phyloP scores from a whole-genome alignment of 2,113 vertebrate species.

The Thermophis baileyi region DNA sequence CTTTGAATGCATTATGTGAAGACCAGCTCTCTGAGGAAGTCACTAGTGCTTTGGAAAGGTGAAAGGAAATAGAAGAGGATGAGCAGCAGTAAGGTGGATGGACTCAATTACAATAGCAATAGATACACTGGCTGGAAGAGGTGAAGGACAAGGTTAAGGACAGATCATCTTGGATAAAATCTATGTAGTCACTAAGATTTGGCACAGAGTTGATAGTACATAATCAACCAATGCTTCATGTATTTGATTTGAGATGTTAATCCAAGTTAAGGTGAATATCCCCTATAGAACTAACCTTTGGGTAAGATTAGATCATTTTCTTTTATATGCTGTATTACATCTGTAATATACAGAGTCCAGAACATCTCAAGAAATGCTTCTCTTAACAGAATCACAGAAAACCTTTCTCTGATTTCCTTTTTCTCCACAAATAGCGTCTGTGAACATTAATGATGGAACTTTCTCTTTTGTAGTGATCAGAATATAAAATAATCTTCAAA shows the following conservation, averaged over 20 bases:
- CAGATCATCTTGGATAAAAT: not conserved
- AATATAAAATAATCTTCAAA: not conserved
- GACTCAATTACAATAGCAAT: not conserved
- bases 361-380: not conserved
- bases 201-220: not conserved
- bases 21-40: not conserved
- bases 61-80: not conserved
- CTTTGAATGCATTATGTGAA: not conserved
- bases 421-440: not conserved
- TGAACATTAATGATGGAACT: not conserved
- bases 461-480: not conserved
- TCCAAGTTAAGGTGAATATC: not conserved
- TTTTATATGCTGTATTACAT: not conserved
- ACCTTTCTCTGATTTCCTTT: not conserved
- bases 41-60: not conserved
- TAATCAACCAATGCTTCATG: not conserved
- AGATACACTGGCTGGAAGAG: not conserved
- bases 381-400: not conserved
- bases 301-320: not conserved
- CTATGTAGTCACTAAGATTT: not conserved
- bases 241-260: not conserved
- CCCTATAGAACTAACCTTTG: not conserved
- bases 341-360: not conserved
- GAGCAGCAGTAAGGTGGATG: not conserved
- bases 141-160: not conserved